These are phyloP conservation scores for Gorilla gorilla DNA, from an alignment of 2,113 vertebrate genomes.

Conservation along the genomic window DNA sequence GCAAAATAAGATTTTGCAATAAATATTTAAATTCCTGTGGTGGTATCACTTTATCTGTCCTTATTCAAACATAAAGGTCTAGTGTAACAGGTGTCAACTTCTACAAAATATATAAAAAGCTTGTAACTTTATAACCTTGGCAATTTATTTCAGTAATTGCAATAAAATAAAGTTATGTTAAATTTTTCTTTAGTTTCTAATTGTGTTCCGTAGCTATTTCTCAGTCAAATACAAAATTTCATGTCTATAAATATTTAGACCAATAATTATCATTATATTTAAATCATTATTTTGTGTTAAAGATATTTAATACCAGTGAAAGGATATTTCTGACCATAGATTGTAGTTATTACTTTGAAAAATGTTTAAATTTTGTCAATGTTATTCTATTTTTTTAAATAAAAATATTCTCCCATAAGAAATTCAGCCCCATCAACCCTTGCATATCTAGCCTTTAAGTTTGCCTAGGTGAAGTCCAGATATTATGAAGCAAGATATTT, in stretches of 20 bases:
- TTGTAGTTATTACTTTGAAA: not conserved
- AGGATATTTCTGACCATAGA: not conserved
- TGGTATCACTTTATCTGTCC: not conserved
- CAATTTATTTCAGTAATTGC: not conserved
- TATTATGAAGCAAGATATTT: not conserved
- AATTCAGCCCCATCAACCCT: not conserved
- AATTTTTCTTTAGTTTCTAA: not conserved
- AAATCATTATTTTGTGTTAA: not conserved
- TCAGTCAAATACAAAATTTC: not conserved
- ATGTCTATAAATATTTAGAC: not conserved
- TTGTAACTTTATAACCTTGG: not conserved
- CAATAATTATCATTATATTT: slow-evolving; percentile 33
- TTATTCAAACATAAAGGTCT: not conserved
- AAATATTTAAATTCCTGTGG: not conserved
- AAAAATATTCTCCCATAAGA: not conserved
- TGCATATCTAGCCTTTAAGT: no score
- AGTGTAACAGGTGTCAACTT: not conserved
- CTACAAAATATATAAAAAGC: not conserved
- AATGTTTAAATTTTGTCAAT: not conserved
- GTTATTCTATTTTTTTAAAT: not conserved
- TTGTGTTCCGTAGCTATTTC: not conserved
- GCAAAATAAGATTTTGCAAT: not conserved
- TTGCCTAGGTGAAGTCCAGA: no score
- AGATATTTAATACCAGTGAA: not conserved
- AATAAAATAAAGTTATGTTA: not conserved